A percentile compares a stretch with the other conserved stretches of the same genome.
Conservation (phyloP, 2,113 vertebrate genomes). For the Cyprinodon brontotheroides region DNA sequence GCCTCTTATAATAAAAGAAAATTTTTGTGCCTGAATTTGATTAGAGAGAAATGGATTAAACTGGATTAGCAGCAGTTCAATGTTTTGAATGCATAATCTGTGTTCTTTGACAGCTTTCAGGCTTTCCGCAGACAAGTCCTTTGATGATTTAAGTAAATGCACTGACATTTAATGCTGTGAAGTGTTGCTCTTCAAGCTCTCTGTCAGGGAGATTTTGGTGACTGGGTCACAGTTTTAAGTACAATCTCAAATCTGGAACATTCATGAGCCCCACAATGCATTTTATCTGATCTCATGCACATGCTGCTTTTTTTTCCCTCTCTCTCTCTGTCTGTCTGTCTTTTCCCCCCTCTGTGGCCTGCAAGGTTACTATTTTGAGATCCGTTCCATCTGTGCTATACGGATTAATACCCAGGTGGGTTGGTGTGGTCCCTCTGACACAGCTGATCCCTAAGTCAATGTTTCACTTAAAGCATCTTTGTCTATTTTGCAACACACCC, state of each 20-base stretch:
- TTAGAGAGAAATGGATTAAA: background rate
- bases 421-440: slow-evolving; percentile 63
- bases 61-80: background rate
- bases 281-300: slow-evolving; percentile 31
- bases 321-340: slow-evolving; percentile 22
- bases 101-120: background rate
- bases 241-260: slow-evolving; percentile 57
- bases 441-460: slow-evolving; percentile 52
- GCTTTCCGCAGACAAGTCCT: background rate
- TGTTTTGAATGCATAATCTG: background rate
- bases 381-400: slow-evolving; percentile 85
- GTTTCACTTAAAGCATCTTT: slow-evolving; percentile 13
- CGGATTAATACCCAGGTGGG: slow-evolving; percentile 86
- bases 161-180: slow-evolving; percentile 9
- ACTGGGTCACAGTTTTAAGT: slow-evolving; percentile 44
- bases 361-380: slow-evolving; percentile 85
- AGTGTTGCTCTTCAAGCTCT: slow-evolving; percentile 20
- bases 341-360: slow-evolving; percentile 23
- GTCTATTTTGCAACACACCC: slow-evolving; percentile 17
- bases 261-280: slow-evolving; percentile 38
- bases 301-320: slow-evolving; percentile 5
- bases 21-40: background rate
- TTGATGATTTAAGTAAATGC: slow-evolving; percentile 8
- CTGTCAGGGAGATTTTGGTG: slow-evolving; percentile 32
- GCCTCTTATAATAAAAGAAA: background rate